Evolutionary conservation across 2,797 vertebrate species (phyloP).

Genomic region (Lophius americanus): DNA sequence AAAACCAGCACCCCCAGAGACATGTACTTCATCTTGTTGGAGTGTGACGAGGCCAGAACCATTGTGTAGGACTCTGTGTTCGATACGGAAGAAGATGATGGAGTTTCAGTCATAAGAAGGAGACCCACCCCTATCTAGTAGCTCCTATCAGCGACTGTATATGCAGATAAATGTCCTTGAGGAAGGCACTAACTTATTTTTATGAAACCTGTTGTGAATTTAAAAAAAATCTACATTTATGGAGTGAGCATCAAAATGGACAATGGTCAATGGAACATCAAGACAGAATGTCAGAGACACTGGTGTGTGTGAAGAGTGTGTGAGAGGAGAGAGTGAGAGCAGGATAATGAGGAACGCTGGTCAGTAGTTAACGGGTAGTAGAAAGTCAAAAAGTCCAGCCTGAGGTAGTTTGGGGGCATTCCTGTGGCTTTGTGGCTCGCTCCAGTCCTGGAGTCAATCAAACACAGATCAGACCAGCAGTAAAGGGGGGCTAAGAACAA

Average conservation of each 20-base stretch:
- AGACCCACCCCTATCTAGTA: neutral
- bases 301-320: neutral
- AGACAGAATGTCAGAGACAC: neutral
- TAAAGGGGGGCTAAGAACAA: neutral
- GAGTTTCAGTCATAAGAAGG: neutral
- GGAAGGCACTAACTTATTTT: neutral
- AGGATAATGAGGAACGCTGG: conserved; percentile 6
- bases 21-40: conserved; percentile 87
- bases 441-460: conserved; percentile 5
- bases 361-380: conserved; percentile 15
- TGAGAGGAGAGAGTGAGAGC: neutral
- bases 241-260: neutral
- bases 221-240: neutral
- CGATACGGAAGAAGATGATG: neutral
- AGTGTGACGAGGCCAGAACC: conserved; percentile 7
- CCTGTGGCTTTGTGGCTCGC: neutral
- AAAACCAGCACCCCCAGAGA: conserved; percentile 95
- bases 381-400: conserved; percentile 7
- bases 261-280: neutral
- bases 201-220: neutral
- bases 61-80: conserved; percentile 8
- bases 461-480: neutral
- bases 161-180: conserved; percentile 10
- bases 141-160: too few species aligned
- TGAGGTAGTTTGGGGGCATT: conserved; percentile 4